Evolutionary conservation across 1,140 invertebrate species (phyloP).

Genomic region (Eufriesea mexicana): DNA sequence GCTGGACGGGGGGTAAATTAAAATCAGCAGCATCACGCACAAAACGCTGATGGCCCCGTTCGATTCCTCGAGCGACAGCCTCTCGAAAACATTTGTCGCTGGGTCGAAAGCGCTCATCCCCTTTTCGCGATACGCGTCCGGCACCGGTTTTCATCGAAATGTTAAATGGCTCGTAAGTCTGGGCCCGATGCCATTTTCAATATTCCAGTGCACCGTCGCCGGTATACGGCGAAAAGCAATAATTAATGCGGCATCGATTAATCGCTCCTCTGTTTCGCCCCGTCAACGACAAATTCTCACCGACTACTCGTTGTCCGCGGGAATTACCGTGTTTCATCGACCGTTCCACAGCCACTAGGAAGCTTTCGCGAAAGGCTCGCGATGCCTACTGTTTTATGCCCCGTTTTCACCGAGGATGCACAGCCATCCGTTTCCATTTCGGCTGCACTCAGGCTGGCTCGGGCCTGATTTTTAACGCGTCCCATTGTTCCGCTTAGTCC

Average conservation of each 20-base stretch:
- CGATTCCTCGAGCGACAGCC: slow-evolving; percentile 15
- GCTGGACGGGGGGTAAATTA: slow-evolving; percentile 26
- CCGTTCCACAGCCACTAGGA: background rate
- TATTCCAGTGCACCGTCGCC: slow-evolving; percentile 9
- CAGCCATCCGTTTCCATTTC: no score
- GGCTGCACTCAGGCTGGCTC: no score
- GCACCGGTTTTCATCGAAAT: slow-evolving; percentile 28
- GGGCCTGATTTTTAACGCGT: no score
- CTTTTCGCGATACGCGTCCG: background rate
- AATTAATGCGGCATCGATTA: slow-evolving; percentile 48
- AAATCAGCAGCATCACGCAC: slow-evolving; percentile 12
- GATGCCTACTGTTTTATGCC: background rate
- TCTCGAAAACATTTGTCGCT: slow-evolving; percentile 36
- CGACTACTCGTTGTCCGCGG: background rate
- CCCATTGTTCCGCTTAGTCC: no score
- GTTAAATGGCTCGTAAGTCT: slow-evolving; percentile 50
- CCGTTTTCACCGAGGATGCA: background rate
- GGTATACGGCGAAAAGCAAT: background rate
- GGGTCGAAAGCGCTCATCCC: background rate
- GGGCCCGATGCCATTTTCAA: slow-evolving; percentile 39
- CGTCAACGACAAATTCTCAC: slow-evolving; percentile 28
- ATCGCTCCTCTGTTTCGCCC: slow-evolving; percentile 29
- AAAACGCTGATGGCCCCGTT: slow-evolving; percentile 5
- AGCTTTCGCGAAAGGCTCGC: no score
- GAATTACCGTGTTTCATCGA: slow-evolving; percentile 12